These are phyloP conservation scores for Cacoxenus indagator DNA, from an alignment of 2,888 invertebrate genomes.

Conservation along the genomic window DNA sequence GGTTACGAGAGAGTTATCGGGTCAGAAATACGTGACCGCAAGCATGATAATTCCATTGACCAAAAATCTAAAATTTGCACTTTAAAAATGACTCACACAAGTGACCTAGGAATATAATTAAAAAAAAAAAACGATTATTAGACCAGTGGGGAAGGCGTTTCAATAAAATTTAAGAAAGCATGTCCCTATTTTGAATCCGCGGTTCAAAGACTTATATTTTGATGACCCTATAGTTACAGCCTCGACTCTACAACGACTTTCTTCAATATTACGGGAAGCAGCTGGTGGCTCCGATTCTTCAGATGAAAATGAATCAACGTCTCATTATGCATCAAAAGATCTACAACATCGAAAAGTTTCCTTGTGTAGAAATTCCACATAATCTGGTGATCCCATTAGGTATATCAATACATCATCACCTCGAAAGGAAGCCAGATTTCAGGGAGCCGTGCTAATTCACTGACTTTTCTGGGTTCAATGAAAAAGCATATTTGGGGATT, in stretches of 20 bases:
- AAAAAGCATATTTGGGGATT: no score
- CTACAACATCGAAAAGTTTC: neutral
- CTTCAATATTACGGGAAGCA: neutral
- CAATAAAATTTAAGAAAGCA: neutral
- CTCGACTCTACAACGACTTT: neutral
- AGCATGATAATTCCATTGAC: neutral
- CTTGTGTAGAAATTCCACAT: neutral
- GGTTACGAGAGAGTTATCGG: neutral
- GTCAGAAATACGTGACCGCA: neutral
- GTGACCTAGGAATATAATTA: no score
- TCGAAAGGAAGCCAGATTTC: no score
- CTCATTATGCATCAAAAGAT: neutral
- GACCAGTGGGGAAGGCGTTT: no score
- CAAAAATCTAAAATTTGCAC: neutral
- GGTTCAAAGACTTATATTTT: neutral
- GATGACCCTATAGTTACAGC: neutral
- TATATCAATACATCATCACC: no score
- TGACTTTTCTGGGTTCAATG: no score
- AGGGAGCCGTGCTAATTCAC: no score
- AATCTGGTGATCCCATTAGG: neutral
- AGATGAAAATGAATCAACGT: neutral
- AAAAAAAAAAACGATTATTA: no score
- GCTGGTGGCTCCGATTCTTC: neutral
- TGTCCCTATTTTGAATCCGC: neutral
- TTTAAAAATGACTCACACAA: neutral